These are phyloP conservation scores for Cyrtonyx montezumae DNA, from an alignment of 2,113 vertebrate genomes.

Conservation along the genomic window DNA sequence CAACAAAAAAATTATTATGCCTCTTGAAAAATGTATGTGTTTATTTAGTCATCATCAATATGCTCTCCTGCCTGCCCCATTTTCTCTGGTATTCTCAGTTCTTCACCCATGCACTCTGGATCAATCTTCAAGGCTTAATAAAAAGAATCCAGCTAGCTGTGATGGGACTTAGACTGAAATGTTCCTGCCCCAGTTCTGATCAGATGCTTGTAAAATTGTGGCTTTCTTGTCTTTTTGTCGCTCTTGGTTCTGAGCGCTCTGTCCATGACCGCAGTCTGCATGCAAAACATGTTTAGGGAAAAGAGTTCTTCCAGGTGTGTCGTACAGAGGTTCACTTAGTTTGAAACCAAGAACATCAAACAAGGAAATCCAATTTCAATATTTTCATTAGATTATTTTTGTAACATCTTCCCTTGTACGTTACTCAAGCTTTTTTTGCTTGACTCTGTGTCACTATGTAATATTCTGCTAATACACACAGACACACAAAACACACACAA, in stretches of 20 bases:
- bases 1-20: background rate
- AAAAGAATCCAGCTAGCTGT: background rate
- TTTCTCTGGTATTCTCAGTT: background rate
- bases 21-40: constrained; percentile 1
- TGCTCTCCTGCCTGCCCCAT: background rate
- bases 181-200: background rate
- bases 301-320: background rate
- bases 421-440: background rate
- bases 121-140: background rate
- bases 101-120: background rate
- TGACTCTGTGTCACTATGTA: background rate
- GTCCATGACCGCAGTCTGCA: background rate
- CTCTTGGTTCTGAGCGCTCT: background rate
- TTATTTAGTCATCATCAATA: background rate
- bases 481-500: background rate
- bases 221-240: background rate
- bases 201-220: background rate
- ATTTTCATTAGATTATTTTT: background rate
- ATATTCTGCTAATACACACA: background rate
- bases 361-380: background rate
- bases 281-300: background rate
- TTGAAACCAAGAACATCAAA: background rate
- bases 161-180: background rate
- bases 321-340: background rate
- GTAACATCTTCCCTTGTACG: background rate